These are phyloP conservation scores for Enteromius fasciolatus DNA, from an alignment of 2,797 vertebrate species.

Conservation along the genomic window DNA sequence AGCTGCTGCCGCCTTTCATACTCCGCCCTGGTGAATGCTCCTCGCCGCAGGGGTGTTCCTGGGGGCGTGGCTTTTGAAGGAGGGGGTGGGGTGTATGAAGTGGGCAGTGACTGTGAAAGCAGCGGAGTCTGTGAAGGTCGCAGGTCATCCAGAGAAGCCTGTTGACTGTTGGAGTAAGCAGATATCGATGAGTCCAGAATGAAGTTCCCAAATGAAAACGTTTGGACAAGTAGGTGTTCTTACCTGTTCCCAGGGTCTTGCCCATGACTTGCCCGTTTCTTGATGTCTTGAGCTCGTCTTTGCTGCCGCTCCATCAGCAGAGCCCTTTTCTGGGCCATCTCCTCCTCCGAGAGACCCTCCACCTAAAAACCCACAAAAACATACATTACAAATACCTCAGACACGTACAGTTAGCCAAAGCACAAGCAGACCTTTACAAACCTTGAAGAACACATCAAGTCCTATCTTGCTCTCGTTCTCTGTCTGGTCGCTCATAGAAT, in stretches of 20 bases:
- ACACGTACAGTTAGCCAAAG: neutral
- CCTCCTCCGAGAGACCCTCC: conserved; percentile 78
- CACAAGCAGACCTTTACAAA: conserved; percentile 55
- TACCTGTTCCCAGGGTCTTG: conserved; percentile 81
- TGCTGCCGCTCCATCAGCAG: conserved; percentile 85
- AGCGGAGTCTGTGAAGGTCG: conserved; percentile 64
- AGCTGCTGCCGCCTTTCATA: conserved; percentile 85
- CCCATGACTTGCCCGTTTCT: conserved; percentile 77
- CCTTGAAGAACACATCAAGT: conserved; percentile 86
- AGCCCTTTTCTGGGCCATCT: conserved; percentile 87
- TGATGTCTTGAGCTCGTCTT: conserved; percentile 82
- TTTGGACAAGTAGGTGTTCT: conserved; percentile 48
- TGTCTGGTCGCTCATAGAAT: conserved; percentile 82
- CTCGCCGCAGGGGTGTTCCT: conserved; percentile 75
- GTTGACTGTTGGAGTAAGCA: conserved; percentile 49
- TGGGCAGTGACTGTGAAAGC: conserved; percentile 60
- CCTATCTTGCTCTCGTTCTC: conserved; percentile 73
- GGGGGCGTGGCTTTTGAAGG: conserved; percentile 66
- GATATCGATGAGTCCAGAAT: neutral
- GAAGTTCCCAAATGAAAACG: neutral
- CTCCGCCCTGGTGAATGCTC: conserved; percentile 83
- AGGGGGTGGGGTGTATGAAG: conserved; percentile 60
- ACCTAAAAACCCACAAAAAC: conserved; percentile 71
- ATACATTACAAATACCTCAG: conserved; percentile 12
- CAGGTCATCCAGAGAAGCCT: conserved; percentile 60